Evolutionary conservation across 2,797 vertebrate genomes (phyloP), one percentile per base, ranked within the genome.

Genomic region (Ctenopoma multispine): DNA sequence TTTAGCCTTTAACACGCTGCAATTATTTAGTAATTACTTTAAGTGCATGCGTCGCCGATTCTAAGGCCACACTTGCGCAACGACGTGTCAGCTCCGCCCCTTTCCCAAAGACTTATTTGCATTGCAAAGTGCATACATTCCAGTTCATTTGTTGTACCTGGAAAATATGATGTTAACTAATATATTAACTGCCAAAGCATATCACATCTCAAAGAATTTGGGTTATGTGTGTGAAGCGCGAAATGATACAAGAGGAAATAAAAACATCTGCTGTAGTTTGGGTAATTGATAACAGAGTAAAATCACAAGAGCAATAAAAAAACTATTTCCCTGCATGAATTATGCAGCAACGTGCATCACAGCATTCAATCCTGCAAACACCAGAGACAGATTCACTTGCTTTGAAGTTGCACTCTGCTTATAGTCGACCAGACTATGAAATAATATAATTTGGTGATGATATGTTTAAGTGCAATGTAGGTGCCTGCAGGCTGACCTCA

Each of bases 1-100:
- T 81, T 84, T 85, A 87, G 87, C 84, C 81, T 85, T 91, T 89
- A 90, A 87, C 85, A 74, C 86, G 78, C 81, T 67, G 82, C 86
- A 88, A 90, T 92, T 87, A 90, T 91, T 91, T 73, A 80, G 89
- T 89, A 79, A 92, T 92, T 89, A 91, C 89, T 89, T 79, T 75
- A 70, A 89, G 89, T 84, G 87, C 85, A 80, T 69, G 87, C 79
- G 47, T 83, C 65, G 74, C 65, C 56, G 71, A 83, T 72, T 84
- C 79, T 29, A 63, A 74, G 81, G 81, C 80, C 80, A 84, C 82
- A 72, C 89, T 92, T 90, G 85, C 82, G 81, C 88, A 92, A 92
- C 75, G 76, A 81, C 75, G 78, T 51, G 72, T 58, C 69, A 68
- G 80, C 90, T 78, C 87, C 90, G 69, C 92, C 91, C 80, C 82